Percentiles rank a stretch among this genome's conserved stretches.
Evolutionary conservation across 2,797 vertebrate species (phyloP).

Genomic region (Sciurus carolinensis): DNA sequence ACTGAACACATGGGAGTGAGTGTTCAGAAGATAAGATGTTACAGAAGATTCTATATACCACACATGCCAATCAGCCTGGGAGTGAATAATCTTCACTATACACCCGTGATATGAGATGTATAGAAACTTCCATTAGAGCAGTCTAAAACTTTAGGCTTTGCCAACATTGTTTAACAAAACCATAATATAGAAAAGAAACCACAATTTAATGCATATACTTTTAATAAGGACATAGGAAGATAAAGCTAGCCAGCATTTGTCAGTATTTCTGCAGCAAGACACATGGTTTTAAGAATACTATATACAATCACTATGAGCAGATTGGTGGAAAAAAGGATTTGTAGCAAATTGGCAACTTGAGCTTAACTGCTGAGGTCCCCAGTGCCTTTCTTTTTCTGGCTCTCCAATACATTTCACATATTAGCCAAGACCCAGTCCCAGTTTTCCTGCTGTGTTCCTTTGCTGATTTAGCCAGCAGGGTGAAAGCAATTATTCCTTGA

Average conservation of each 20-base stretch:
- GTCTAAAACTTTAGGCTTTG: conserved; percentile 54
- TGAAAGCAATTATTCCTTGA: conserved; percentile 63
- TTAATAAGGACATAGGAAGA: conserved; percentile 74
- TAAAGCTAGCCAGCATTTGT: conserved; percentile 72
- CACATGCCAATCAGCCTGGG: not conserved
- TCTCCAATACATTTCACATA: conserved; percentile 38
- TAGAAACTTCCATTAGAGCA: conserved; percentile 25
- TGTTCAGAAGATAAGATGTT: conserved; percentile 55
- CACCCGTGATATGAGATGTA: conserved; percentile 40
- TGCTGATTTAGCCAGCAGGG: not conserved
- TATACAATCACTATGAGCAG: conserved; percentile 70
- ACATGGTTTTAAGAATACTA: conserved; percentile 72
- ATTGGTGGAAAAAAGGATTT: conserved; percentile 43
- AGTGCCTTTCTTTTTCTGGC: conserved; percentile 74
- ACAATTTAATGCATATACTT: conserved; percentile 67
- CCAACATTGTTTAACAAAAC: conserved; percentile 58
- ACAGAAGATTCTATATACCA: not conserved
- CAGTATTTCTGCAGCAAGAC: conserved; percentile 69
- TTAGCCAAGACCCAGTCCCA: not conserved
- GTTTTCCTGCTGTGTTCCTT: conserved; percentile 10
- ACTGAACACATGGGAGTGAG: not conserved
- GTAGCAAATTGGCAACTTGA: conserved; percentile 79
- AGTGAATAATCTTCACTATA: conserved; percentile 35
- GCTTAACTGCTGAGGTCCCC: conserved; percentile 70
- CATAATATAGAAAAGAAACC: conserved; percentile 56